Base-by-base conservation (phyloP, 1,140 invertebrate genomes). In the Himalopsyche phryganea region DNA sequence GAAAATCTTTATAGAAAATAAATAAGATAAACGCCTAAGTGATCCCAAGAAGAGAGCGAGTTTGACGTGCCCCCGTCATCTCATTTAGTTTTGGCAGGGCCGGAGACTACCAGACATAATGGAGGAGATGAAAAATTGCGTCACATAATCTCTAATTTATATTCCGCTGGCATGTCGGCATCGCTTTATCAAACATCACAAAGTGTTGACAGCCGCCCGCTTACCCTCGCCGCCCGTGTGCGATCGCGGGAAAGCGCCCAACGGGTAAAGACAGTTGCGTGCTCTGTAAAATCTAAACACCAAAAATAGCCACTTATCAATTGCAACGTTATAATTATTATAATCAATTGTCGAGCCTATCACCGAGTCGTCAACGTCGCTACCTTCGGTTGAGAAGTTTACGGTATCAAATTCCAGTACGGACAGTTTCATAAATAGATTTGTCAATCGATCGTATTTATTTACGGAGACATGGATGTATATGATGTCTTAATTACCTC, bases 101-200 rank as follows among this genome's bases (percentile, higher is more conserved):
- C 23, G 23, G 23, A 28, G 23, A 28, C 23, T 28, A 28, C 4
- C 4, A 28, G 23, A 28, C 23, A 60, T 60, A 64, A 64, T 60
- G 59, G 58, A 47, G 50, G 46, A 38, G 59, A 61, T 65, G 63
- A 65, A 65, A 65, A 65, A 65, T 65, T 50, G 63, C 55, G 54
- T 61, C 58, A 54, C 58, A 61, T 65, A 65, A 65, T 65, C 63
- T 65, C 54, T 61, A 65, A 65, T 65, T 65, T 65, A 65, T 65
- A 65, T 65, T 65, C 63, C 58, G 63, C 45, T 33, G 40, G 58
- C 58, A 50, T 47, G 54, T 52, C 54, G 50, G 58, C 62, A 54
- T 58, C 59, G 50, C 63, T 65, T 65, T 65, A 65, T 65, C 63
- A 65, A 65, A 58, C 52, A 58, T 53, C 51, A 54, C 54, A 42